A percentile compares a stretch with the other conserved stretches of the same genome.
Evolutionary conservation across 2,113 vertebrate species (phyloP).

Genomic region (Apodemus sylvaticus): DNA sequence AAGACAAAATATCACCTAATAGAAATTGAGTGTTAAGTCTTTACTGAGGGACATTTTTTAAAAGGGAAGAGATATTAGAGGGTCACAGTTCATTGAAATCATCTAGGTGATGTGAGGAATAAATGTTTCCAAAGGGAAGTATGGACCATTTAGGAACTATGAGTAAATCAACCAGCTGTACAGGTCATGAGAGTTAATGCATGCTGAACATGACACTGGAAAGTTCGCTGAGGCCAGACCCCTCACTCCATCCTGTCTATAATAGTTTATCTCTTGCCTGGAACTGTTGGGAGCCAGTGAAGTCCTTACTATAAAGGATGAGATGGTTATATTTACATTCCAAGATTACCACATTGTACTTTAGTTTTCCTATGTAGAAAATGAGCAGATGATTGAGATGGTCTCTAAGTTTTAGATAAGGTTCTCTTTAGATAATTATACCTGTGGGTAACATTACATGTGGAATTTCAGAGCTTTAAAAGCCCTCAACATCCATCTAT

Average conservation of each 20-base stretch:
- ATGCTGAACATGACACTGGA: background rate
- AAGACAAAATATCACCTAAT: background rate
- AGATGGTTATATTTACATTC: background rate
- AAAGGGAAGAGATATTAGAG: background rate
- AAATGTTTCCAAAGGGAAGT: background rate
- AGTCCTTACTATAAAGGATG: background rate
- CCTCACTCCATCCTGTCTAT: background rate
- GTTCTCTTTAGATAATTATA: background rate
- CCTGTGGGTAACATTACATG: background rate
- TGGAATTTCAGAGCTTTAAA: background rate
- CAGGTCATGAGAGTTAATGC: accelerated
- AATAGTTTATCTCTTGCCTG: background rate
- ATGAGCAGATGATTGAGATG: background rate
- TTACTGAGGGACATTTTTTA: background rate
- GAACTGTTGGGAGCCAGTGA: background rate
- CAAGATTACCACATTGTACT: background rate
- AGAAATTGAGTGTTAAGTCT: background rate
- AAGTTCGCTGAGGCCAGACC: background rate
- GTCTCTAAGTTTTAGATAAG: background rate
- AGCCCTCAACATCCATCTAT: background rate
- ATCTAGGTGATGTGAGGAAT: background rate
- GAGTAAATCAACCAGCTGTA: background rate
- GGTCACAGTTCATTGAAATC: background rate
- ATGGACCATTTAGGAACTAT: background rate
- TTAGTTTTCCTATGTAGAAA: background rate